These are phyloP conservation scores for Trichonephila clavata DNA, from an alignment of 1,140 invertebrate species.

Conservation along the genomic window DNA sequence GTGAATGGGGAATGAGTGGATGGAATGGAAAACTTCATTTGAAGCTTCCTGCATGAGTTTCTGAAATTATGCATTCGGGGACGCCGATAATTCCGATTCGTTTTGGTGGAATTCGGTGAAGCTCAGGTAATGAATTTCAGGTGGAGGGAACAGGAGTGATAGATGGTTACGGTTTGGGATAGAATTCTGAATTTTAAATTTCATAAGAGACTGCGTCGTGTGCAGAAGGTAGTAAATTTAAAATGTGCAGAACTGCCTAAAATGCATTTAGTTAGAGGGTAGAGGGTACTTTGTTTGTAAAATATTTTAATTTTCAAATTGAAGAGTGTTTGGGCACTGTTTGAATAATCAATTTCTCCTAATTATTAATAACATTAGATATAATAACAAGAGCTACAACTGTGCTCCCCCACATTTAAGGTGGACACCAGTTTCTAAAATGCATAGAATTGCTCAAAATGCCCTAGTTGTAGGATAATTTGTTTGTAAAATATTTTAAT, in stretches of 20 bases:
- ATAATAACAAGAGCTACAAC: too few species aligned
- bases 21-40: slow-evolving; percentile 8
- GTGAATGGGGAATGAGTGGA: background rate
- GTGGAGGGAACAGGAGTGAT: background rate
- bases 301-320: too few species aligned
- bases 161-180: background rate
- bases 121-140: background rate
- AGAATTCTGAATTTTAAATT: slow-evolving; percentile 4
- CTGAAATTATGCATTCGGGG: slow-evolving; percentile 8
- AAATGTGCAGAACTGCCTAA: background rate
- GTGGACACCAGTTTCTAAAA: too few species aligned
- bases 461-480: too few species aligned
- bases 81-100: slow-evolving; percentile 16
- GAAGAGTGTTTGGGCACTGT: too few species aligned
- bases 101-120: background rate
- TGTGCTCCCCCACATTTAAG: too few species aligned
- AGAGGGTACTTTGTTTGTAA: too few species aligned
- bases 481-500: too few species aligned
- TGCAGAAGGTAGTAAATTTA: background rate
- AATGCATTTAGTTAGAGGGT: background rate
- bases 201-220: background rate
- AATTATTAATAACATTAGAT: too few species aligned
- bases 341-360: too few species aligned
- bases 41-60: background rate
- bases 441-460: too few species aligned